Evolutionary conservation across 2,888 invertebrate species (phyloP), one percentile per base, ranked within the genome.

Genomic region (Tethea ocularis): DNA sequence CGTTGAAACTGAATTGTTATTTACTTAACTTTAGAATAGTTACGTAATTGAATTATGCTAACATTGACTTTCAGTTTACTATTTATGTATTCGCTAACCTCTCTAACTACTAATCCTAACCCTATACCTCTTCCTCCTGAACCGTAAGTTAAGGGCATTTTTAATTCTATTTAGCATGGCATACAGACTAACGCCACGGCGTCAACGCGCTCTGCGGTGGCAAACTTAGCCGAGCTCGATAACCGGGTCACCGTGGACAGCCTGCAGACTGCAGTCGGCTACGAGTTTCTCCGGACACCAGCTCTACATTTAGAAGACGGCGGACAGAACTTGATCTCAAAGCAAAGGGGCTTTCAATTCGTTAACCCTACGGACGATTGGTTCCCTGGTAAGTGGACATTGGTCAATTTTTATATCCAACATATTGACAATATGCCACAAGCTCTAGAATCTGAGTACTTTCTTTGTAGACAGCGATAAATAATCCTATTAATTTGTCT

Each of bases 331-430:
- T 94, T 95, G 69, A 95, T 96, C 68, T 94, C 95, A 78, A 94
- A 95, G 77, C 97, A 97, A 84, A 94, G 96, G 71, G 98, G 98
- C 54, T 98, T 97, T 86, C 97, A 97, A 80, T 94, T 95, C 82
- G 93, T 98, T 57, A 97, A 97, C 88, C 98, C 98, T 1, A 96
- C 96, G 0, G 96, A 98, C 72, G 95, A 96, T 68, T 97, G 97
- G 97, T 98, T 97, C 84, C 97, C 97, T 83, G 97, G 96, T 95
- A 83, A 80, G 75, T 73, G 51, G 23, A 57, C 22, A 46, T 52
- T 51, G 15, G 52, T 56, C 51, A 20, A 13, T 46, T 26, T 54
- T 0, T 41, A 4, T 4, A 36, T 3, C n/a, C 17, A 41, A 41
- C n/a, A n/a, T 1, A 24, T 24, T 13, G 13, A 33, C 13, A 29